Base-by-base conservation (phyloP, 2,113 vertebrate species). In the Nansenia antarctica region DNA sequence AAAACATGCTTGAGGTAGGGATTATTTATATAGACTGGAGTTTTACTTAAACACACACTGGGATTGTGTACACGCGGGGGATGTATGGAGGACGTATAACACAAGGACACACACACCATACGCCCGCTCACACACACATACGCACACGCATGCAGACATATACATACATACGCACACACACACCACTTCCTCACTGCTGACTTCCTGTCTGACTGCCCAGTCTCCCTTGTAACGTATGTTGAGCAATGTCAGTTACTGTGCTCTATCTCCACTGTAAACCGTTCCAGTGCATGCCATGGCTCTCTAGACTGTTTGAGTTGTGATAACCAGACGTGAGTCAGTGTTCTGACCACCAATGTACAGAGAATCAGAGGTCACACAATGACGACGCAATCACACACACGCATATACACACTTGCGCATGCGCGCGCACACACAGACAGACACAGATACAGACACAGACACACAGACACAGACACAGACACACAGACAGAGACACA, bases 161-260 rank as follows among this genome's bases (percentile, higher is more conserved):
- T n/a, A n/a, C n/a, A n/a, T n/a, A n/a, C n/a, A n/a, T 29, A 31
- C 18, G n/a, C 12, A 52, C 20, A 52, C 49, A 52, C 49, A 52
- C 49, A 52, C 49, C 52, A 55, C 52, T 26, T 54, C 52, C 31
- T 68, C 45, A 59, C 24, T 39, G 34, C 26, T 15, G 26, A 68
- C 59, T 77, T 81, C 42, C 80, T 71, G 63, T 49, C 72, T 63
- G 62, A 67, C 65, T 34, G 60, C 39, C 70, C 66, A 3, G 31
- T 52, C 74, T 70, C 76, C 78, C 61, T 75, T 67, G 55, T n/a
- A n/a, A n/a, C n/a, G n/a, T 59, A 61, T 52, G 18, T 61, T 81
- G 62, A 60, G 70, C 37, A 55, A 73, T 54, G 58, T 70, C 71
- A 81, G 47, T 53, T 66, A 15, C 53, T 24, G 9, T 54, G 31